These are phyloP conservation scores for Ailurus styani DNA, from an alignment of 2,113 vertebrate genomes.

Conservation along the genomic window DNA sequence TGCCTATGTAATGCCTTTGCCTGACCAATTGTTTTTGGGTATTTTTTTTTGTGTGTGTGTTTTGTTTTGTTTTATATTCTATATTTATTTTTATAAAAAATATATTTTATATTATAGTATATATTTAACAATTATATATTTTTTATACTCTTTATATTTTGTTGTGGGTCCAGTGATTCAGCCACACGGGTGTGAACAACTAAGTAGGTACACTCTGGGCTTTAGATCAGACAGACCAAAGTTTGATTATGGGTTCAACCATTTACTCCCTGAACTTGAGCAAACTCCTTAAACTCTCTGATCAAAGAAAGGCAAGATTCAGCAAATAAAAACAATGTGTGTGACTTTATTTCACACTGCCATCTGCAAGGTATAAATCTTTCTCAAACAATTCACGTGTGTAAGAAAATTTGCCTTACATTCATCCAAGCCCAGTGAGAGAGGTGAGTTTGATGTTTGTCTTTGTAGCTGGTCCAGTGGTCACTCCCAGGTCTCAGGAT, in stretches of 20 bases:
- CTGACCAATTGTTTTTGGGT: not conserved
- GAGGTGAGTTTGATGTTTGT: not conserved
- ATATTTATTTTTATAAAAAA: too few species aligned
- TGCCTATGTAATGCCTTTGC: not conserved
- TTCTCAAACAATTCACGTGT: not conserved
- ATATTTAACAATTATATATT: too few species aligned
- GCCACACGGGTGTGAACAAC: not conserved
- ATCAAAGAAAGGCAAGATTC: not conserved
- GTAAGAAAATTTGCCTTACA: not conserved
- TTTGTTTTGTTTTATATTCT: too few species aligned
- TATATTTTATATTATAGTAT: too few species aligned
- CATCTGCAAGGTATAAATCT: rapidly evolving
- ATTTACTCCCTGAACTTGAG: not conserved
- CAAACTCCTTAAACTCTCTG: not conserved
- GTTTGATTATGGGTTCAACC: not conserved
- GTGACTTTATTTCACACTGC: not conserved
- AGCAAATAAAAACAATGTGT: not conserved
- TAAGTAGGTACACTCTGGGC: too few species aligned
- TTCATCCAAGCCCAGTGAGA: not conserved
- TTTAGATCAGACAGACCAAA: not conserved
- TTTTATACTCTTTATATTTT: too few species aligned
- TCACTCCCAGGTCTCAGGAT: not conserved
- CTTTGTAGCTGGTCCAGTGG: not conserved
- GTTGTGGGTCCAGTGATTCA: not conserved
- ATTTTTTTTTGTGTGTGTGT: too few species aligned